Conservation (phyloP, 2,888 invertebrate species). For the Polymixis flavicincta region DNA sequence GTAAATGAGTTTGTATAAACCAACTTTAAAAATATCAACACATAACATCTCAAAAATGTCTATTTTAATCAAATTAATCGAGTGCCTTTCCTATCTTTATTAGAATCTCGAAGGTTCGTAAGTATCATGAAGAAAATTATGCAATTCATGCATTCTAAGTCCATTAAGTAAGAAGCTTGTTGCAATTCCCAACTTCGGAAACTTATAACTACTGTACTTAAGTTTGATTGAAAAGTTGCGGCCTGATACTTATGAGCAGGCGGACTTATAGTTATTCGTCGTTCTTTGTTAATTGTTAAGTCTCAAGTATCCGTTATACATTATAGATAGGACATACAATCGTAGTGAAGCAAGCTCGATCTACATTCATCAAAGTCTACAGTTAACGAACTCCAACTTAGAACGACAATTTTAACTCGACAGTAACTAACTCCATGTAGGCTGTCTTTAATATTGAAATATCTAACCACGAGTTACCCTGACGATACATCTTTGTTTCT, state of each 20-base stretch:
- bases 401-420: constrained; percentile 54
- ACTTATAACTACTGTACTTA: constrained; percentile 73
- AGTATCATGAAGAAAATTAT: constrained; percentile 58
- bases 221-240: constrained; percentile 74
- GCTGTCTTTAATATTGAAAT: constrained; percentile 76
- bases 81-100: constrained; percentile 27
- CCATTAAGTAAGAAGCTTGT: constrained; percentile 73
- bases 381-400: constrained; percentile 47
- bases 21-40: constrained; percentile 28
- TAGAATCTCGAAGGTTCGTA: constrained; percentile 34
- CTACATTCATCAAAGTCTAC: constrained; percentile 53
- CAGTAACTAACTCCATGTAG: constrained; percentile 45
- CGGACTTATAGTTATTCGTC: constrained; percentile 40
- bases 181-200: constrained; percentile 71
- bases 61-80: constrained; percentile 37
- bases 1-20: constrained; percentile 12
- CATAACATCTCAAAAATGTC: constrained; percentile 22
- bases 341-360: constrained; percentile 29
- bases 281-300: constrained; percentile 41
- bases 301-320: constrained; percentile 42
- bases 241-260: constrained; percentile 63
- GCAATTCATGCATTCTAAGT: constrained; percentile 70
- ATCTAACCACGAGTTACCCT: constrained; percentile 72
- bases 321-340: constrained; percentile 53
- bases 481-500: constrained; percentile 87